phyloP scores from a whole-genome alignment of 2,888 invertebrate species.

The Anarsia innoxiella region DNA sequence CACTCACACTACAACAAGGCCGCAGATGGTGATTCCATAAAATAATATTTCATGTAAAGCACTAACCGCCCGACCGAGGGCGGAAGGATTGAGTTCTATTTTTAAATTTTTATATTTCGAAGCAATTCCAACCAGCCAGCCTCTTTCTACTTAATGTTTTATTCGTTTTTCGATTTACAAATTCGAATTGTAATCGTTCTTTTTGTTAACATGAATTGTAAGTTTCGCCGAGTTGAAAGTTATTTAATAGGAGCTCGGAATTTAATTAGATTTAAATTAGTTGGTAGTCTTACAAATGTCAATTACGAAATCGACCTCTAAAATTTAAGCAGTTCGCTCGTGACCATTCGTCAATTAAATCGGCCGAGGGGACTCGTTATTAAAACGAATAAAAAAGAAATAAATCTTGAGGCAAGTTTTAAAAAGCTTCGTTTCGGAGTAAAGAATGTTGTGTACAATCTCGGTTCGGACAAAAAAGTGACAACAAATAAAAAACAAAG shows the following conservation, averaged over 20 bases:
- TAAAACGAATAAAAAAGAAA: conserved; percentile 66
- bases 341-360: conserved; percentile 71
- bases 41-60: conserved; percentile 76
- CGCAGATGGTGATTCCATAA: conserved; percentile 75
- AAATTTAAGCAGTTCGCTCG: conserved; percentile 50
- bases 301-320: conserved; percentile 46
- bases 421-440: conserved; percentile 74
- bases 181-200: conserved; percentile 8
- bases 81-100: conserved; percentile 75
- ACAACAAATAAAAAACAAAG: conserved; percentile 69
- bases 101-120: conserved; percentile 68
- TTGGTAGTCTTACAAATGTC: conserved; percentile 28
- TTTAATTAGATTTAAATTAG: too few relatives aligned
- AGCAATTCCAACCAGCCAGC: conserved; percentile 37
- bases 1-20: conserved; percentile 48
- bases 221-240: too few relatives aligned
- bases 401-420: conserved; percentile 61
- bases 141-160: conserved; percentile 13
- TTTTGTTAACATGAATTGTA: conserved; percentile 6
- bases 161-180: conserved; percentile 9
- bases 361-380: conserved; percentile 58
- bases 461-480: conserved; percentile 73
- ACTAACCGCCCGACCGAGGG: conserved; percentile 67
- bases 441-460: conserved; percentile 76
- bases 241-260: background rate